Percentiles rank a stretch among this genome's conserved stretches.
These are phyloP conservation scores for Hoplodrina blanda DNA, from an alignment of 2,888 invertebrate species.

Conservation along the genomic window DNA sequence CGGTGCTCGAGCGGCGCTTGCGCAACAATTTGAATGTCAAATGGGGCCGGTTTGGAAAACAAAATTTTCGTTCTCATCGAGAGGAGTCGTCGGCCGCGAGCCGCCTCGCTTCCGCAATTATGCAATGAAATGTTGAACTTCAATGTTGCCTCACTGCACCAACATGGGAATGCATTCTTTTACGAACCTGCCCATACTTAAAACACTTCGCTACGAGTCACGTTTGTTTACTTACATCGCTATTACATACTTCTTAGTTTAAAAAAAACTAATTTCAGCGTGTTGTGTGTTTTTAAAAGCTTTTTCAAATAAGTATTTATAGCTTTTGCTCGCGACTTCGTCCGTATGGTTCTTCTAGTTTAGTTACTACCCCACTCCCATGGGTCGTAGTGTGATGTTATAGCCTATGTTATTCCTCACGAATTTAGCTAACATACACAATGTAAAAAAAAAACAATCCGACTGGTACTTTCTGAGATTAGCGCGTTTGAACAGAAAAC, in stretches of 20 bases:
- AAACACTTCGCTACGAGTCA: slow-evolving; percentile 28
- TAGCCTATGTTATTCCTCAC: too few species aligned
- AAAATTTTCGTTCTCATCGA: slow-evolving; percentile 77
- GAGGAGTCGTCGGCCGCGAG: slow-evolving; percentile 75
- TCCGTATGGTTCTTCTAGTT: too few species aligned
- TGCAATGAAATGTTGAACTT: slow-evolving; percentile 82
- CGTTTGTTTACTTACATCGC: slow-evolving; percentile 9
- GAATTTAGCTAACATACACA: too few species aligned
- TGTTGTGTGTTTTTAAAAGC: not conserved
- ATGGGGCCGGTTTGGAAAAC: slow-evolving; percentile 79
- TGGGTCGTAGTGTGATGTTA: too few species aligned
- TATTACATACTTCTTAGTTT: not conserved
- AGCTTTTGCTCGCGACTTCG: too few species aligned
- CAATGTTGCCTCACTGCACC: slow-evolving; percentile 72
- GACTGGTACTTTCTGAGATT: too few species aligned
- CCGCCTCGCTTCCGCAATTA: slow-evolving; percentile 78
- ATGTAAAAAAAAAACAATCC: too few species aligned
- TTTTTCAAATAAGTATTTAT: not conserved
- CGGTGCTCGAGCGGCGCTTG: slow-evolving; percentile 71
- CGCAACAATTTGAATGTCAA: slow-evolving; percentile 84
- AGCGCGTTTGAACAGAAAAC: too few species aligned
- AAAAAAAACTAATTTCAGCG: too few species aligned
- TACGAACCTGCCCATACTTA: slow-evolving; percentile 41
- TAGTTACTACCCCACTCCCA: too few species aligned
- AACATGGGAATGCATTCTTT: slow-evolving; percentile 61